Base-by-base conservation (phyloP, 2,888 invertebrate genomes). In the Lutraria lutraria region DNA sequence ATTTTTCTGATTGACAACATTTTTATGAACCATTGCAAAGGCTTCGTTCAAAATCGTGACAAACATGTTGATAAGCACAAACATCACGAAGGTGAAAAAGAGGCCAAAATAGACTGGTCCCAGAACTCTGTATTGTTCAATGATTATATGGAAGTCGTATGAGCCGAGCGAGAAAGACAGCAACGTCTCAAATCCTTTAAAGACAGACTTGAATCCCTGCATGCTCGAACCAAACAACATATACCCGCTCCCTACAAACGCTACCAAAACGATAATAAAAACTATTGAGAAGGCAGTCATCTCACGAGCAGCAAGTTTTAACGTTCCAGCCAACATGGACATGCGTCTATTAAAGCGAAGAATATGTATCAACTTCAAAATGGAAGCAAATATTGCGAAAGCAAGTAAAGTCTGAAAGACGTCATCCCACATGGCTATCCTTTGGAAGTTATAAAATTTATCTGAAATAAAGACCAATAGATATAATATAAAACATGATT, bases 331-430 rank as follows among this genome's bases (percentile, higher is more conserved):
- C 85, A 97, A 91, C 91, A 96, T 94, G 13, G 96, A 96, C 94
- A 97, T 96, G 53, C 96, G 94, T 84, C 96, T 94, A 92, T 97
- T 97, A 95, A 97, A 97, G 82, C 97, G 93, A 63, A 97, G 94
- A 68, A 97, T 95, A 88, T 96, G 96, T 81, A 96, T 96, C 90
- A 97, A 95, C 91, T 97, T 97, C 56, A 97, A 93, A 13, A 96
- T 96, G 54, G 96, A 96, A 63, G 96, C 94, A 93, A 97, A 97
- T 81, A 96, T 92, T 8, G 93, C 90, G 72, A 94, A 93, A 16
- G 93, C 95, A 31, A 94, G 76, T 21, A 95, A 76, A 63, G 90
- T 92, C 60, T 93, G 92, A 84, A 94, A 94, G 31, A 94, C 84
- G n/a, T 94, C 93, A 84, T 95, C 94, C 95, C 94, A 95, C 87